These are phyloP conservation scores for Coilia nasus DNA, from an alignment of 2,797 vertebrate genomes.

Conservation along the genomic window DNA sequence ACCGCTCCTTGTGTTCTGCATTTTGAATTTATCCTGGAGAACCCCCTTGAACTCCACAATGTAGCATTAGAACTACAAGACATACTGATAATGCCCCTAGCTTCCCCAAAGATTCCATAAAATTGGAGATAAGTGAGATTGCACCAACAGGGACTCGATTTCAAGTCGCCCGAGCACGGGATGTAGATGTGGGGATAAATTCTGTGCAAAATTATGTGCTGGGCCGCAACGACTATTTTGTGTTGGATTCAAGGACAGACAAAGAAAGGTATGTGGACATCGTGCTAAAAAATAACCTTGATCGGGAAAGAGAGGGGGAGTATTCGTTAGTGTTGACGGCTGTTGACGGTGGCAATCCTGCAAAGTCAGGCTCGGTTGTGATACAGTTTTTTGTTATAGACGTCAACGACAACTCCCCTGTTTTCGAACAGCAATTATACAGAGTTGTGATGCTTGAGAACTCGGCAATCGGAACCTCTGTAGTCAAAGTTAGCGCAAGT, in stretches of 20 bases:
- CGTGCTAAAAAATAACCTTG: constrained; percentile 64
- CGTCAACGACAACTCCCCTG: constrained; percentile 68
- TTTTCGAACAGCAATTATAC: constrained; percentile 67
- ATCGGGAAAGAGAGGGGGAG: constrained; percentile 61
- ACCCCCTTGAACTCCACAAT: constrained; percentile 52
- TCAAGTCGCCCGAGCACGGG: constrained; percentile 44
- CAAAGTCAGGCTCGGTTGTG: constrained; percentile 54
- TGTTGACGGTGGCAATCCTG: constrained; percentile 65
- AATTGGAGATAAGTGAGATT: constrained; percentile 52
- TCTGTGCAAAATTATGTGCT: constrained; percentile 51
- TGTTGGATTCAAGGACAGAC: constrained; percentile 35
- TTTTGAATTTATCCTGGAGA: constrained; percentile 56
- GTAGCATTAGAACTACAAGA: constrained; percentile 46
- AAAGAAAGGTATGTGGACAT: constrained; percentile 67
- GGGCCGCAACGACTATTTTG: constrained; percentile 43
- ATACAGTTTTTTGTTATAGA: constrained; percentile 69
- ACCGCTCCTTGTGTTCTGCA: constrained; percentile 40
- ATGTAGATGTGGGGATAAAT: constrained; percentile 51
- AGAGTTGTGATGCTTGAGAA: constrained; percentile 67
- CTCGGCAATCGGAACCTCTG: constrained; percentile 54
- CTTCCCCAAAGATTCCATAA: constrained; percentile 51
- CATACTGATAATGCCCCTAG: constrained; percentile 49
- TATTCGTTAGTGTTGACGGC: constrained; percentile 66
- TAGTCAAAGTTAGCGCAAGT: constrained; percentile 63
- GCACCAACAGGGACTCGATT: constrained; percentile 37